phyloP scores from a whole-genome alignment of 2,113 vertebrate genomes.

The Nothocercus nigrocapillus region DNA sequence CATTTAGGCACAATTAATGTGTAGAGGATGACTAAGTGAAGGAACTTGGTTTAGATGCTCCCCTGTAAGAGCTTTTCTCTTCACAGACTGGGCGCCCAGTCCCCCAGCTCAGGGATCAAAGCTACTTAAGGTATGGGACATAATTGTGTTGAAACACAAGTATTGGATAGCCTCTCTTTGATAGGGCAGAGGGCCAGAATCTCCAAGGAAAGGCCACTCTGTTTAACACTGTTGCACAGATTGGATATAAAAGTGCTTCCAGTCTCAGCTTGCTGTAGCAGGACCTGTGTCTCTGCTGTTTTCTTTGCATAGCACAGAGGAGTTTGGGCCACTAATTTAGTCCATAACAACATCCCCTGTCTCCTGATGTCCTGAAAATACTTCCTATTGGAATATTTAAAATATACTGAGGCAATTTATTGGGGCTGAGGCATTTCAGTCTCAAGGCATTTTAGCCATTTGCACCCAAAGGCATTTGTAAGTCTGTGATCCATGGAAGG shows the following conservation, averaged over 20 bases:
- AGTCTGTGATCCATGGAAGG: neutral
- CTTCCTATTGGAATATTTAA: neutral
- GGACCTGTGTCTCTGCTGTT: neutral
- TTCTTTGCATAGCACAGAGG: neutral
- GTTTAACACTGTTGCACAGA: neutral
- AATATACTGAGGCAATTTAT: neutral
- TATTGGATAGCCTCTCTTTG: neutral
- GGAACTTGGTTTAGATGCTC: neutral
- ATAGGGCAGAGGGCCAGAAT: neutral
- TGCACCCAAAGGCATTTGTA: neutral
- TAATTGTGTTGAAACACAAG: neutral
- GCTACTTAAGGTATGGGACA: neutral
- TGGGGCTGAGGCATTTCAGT: neutral
- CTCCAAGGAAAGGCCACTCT: neutral
- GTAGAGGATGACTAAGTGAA: neutral
- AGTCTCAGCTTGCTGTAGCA: neutral
- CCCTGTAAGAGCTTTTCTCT: neutral
- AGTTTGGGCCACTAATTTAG: neutral
- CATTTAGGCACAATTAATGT: neutral
- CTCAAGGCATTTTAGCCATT: neutral
- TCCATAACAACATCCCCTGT: neutral
- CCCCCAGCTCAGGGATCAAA: accelerated
- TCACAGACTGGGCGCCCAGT: neutral
- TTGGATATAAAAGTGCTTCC: neutral
- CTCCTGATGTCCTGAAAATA: neutral